Conservation (phyloP, 2,113 vertebrate genomes). For the Plecturocebus donacophilus region DNA sequence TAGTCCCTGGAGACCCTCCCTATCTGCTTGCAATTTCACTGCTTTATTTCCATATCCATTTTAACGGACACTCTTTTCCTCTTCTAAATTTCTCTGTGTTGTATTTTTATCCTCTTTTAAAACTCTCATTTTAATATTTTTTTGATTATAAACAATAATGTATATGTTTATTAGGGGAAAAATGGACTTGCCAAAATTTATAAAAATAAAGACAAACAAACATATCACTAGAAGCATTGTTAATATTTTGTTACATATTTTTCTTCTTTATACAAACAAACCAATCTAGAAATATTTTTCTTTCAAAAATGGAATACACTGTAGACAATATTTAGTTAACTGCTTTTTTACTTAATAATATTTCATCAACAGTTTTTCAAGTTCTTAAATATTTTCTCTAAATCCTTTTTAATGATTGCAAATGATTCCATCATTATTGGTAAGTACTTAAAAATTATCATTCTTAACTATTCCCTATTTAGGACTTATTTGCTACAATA, state of each 20-base stretch:
- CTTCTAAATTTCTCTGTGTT: background rate
- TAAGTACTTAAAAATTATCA: background rate
- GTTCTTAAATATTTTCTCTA: constrained; percentile 38
- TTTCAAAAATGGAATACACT: background rate
- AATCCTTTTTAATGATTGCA: background rate
- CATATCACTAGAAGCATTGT: background rate
- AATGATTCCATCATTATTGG: constrained; percentile 20
- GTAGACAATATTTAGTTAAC: background rate
- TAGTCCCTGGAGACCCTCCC: no score
- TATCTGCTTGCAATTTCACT: background rate
- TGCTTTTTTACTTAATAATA: background rate
- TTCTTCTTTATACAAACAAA: background rate
- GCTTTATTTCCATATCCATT: background rate
- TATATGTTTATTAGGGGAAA: background rate
- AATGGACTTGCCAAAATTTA: background rate
- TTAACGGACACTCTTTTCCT: background rate
- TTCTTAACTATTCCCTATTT: constrained; percentile 1
- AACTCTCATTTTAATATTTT: background rate
- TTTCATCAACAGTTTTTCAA: constrained; percentile 15
- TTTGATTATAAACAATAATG: background rate
- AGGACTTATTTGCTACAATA: background rate
- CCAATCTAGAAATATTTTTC: background rate
- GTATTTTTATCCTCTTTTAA: background rate
- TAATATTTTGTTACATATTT: constrained; percentile 7
- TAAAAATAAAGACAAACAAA: background rate